Percentiles rank a stretch among this genome's conserved stretches.
phyloP scores from a whole-genome alignment of 2,888 invertebrate species.

The Dryobotodes eremita region DNA sequence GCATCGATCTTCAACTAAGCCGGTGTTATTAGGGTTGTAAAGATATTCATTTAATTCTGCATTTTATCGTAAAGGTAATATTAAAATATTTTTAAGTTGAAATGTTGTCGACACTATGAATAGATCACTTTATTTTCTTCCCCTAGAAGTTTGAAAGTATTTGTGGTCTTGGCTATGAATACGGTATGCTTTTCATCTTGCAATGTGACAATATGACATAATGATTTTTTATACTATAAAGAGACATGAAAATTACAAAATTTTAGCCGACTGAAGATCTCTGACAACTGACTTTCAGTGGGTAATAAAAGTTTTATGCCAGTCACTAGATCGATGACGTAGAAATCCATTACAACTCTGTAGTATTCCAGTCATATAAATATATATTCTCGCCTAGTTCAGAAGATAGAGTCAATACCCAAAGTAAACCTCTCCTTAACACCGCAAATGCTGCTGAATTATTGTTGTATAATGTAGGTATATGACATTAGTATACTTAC shows the following conservation, averaged over 20 bases:
- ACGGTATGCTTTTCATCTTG: neutral
- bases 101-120: neutral
- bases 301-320: slow-evolving; percentile 31
- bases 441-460: too few species aligned
- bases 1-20: slow-evolving; percentile 56
- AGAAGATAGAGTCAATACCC: too few species aligned
- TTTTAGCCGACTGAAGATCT: neutral
- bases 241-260: neutral
- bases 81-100: neutral
- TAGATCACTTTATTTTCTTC: neutral
- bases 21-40: slow-evolving; percentile 51
- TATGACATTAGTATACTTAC: too few species aligned
- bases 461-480: too few species aligned
- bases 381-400: too few species aligned
- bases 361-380: neutral
- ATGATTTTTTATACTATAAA: too few species aligned
- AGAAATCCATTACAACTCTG: slow-evolving; percentile 12
- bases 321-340: slow-evolving; percentile 22
- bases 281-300: neutral
- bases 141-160: neutral
- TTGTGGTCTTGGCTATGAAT: neutral
- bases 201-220: neutral
- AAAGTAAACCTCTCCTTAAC: too few species aligned
- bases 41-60: neutral
- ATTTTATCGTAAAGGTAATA: neutral